A percentile compares a stretch with the other conserved stretches of the same genome.
These are phyloP conservation scores for Cebidichthys violaceus DNA, from an alignment of 2,113 vertebrate species.

Conservation along the genomic window DNA sequence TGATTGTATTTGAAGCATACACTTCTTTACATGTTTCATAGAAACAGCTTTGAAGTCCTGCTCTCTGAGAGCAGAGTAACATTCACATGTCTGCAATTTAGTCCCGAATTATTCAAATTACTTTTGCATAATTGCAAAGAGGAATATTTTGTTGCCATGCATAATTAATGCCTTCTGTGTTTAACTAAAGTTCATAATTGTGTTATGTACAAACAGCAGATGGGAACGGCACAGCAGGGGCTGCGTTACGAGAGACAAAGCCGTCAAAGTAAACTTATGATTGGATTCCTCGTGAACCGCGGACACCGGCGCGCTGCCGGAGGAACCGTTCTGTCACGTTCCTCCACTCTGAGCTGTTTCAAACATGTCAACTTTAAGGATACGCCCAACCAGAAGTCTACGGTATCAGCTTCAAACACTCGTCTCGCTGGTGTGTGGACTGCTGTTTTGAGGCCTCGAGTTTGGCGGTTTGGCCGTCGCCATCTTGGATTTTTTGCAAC, in stretches of 20 bases:
- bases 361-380: background rate
- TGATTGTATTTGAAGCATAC: background rate
- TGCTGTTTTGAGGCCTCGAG: too few relatives aligned
- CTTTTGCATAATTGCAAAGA: slow-evolving; percentile 34
- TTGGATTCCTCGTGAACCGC: slow-evolving; percentile 45
- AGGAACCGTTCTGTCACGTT: background rate
- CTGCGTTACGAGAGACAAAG: slow-evolving; percentile 30
- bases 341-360: background rate
- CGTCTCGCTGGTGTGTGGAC: too few relatives aligned
- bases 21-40: background rate
- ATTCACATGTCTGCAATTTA: slow-evolving; percentile 15
- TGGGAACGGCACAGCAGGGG: slow-evolving; percentile 51
- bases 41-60: background rate
- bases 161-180: slow-evolving; percentile 64
- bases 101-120: slow-evolving; percentile 42
- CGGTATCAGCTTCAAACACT: background rate
- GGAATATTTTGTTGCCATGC: slow-evolving; percentile 32
- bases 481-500: too few relatives aligned
- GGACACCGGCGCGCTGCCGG: background rate
- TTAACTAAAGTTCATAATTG: slow-evolving; percentile 68
- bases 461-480: too few relatives aligned
- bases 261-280: slow-evolving; percentile 51
- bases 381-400: background rate
- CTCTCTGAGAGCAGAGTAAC: too few relatives aligned
- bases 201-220: slow-evolving; percentile 65